These are phyloP conservation scores for Chroicocephalus ridibundus DNA, from an alignment of 2,113 vertebrate species.

Conservation along the genomic window DNA sequence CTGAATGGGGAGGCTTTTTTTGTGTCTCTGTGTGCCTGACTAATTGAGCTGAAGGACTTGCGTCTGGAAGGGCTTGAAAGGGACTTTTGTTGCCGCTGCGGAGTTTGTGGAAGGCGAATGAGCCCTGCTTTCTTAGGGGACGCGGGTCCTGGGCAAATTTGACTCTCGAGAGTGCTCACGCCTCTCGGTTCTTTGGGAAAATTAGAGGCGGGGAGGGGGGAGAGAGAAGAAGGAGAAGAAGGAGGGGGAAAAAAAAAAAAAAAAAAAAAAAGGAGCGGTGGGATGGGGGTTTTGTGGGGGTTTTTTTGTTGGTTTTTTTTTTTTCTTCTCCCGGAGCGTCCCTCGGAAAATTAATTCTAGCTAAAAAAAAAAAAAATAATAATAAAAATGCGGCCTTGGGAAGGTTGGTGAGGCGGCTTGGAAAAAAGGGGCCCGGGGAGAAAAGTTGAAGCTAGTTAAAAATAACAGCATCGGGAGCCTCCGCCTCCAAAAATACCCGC, in stretches of 20 bases:
- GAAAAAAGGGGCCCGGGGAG: background rate
- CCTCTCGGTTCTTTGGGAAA: background rate
- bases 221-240: too few species aligned
- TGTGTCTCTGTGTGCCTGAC: slow-evolving; percentile 75
- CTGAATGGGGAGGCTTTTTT: slow-evolving; percentile 64
- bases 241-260: too few species aligned
- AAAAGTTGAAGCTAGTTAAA: background rate
- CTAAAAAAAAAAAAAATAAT: too few species aligned
- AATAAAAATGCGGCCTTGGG: background rate
- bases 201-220: background rate
- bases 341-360: background rate
- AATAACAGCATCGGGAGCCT: background rate
- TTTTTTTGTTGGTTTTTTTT: background rate
- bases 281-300: background rate
- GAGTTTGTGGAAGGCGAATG: slow-evolving; percentile 58
- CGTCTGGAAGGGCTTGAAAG: slow-evolving; percentile 79
- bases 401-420: background rate
- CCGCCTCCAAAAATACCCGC: background rate
- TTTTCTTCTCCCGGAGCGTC: background rate
- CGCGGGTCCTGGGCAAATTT: slow-evolving; percentile 41
- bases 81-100: slow-evolving; percentile 70
- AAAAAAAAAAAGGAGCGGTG: background rate
- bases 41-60: slow-evolving; percentile 83
- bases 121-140: slow-evolving; percentile 37
- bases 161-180: slow-evolving; percentile 12